These are phyloP conservation scores for Polymixis flavicincta DNA, from an alignment of 2,888 invertebrate genomes.

Conservation along the genomic window DNA sequence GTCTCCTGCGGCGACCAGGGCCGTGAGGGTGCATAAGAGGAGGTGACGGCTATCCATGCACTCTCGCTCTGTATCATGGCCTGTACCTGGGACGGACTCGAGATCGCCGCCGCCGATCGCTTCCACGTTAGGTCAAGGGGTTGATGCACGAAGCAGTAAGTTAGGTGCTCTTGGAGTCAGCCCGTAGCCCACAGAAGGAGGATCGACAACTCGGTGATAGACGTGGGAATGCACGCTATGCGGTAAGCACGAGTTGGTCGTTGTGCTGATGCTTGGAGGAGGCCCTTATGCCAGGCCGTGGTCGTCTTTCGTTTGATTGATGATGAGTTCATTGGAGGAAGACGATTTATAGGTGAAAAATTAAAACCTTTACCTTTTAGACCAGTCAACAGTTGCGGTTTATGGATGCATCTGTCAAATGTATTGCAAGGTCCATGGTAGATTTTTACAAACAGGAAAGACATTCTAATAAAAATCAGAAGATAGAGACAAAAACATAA, in stretches of 20 bases:
- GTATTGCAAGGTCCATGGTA: constrained; percentile 49
- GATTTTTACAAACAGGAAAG: constrained; percentile 36
- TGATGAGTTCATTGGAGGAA: not conserved
- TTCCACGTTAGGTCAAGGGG: too few species aligned
- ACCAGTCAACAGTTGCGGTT: constrained; percentile 41
- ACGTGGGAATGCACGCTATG: too few species aligned
- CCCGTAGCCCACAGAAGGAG: not conserved
- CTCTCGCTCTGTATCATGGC: too few species aligned
- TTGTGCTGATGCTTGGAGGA: not conserved
- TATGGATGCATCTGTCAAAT: constrained; percentile 32
- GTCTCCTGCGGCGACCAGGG: too few species aligned
- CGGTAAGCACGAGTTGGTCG: not conserved
- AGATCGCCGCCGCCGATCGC: too few species aligned
- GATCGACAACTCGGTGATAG: not conserved
- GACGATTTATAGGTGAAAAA: not conserved
- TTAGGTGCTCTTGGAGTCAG: not conserved
- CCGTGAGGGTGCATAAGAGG: too few species aligned
- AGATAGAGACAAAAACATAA: not conserved
- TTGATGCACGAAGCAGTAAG: not conserved
- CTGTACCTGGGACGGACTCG: too few species aligned
- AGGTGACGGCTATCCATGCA: too few species aligned
- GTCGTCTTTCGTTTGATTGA: not conserved
- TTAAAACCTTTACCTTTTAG: constrained; percentile 39
- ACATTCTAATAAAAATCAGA: constrained; percentile 18
- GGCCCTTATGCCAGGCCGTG: not conserved